Evolutionary conservation across 2,888 invertebrate species (phyloP).

Genomic region (Drosophila monieri): DNA sequence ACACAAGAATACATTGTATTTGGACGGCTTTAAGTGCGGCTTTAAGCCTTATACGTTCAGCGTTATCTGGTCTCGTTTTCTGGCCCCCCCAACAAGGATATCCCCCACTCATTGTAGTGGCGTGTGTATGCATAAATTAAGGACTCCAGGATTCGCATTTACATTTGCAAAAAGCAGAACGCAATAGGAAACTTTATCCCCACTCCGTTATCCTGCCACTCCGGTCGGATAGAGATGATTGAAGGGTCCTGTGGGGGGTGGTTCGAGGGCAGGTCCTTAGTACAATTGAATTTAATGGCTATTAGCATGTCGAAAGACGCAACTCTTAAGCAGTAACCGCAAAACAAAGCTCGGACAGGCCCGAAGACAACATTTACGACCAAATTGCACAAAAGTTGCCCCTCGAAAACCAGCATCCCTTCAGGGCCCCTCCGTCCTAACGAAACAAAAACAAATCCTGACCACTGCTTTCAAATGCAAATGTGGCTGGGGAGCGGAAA

Average conservation of each 20-base stretch:
- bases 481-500: slow-evolving; percentile 53
- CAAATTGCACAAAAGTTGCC: slow-evolving; percentile 44
- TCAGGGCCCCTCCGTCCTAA: neutral
- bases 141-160: slow-evolving; percentile 34
- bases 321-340: slow-evolving; percentile 54
- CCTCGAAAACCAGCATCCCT: slow-evolving; percentile 2
- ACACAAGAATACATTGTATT: slow-evolving; percentile 26
- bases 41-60: slow-evolving; percentile 34
- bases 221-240: slow-evolving; percentile 29
- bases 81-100: slow-evolving; percentile 17
- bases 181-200: slow-evolving; percentile 38
- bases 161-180: slow-evolving; percentile 41
- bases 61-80: slow-evolving; percentile 23
- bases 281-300: slow-evolving; percentile 62
- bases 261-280: slow-evolving; percentile 5
- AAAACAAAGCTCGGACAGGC: slow-evolving; percentile 54
- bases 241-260: slow-evolving; percentile 5
- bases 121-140: slow-evolving; percentile 71
- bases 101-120: slow-evolving; percentile 40
- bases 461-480: slow-evolving; percentile 60
- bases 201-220: neutral
- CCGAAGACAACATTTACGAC: slow-evolving; percentile 45
- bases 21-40: slow-evolving; percentile 33
- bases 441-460: slow-evolving; percentile 55
- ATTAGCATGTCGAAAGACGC: slow-evolving; percentile 62